Base-by-base conservation (phyloP, 2,113 vertebrate species). In the Reinhardtius hippoglossoides region DNA sequence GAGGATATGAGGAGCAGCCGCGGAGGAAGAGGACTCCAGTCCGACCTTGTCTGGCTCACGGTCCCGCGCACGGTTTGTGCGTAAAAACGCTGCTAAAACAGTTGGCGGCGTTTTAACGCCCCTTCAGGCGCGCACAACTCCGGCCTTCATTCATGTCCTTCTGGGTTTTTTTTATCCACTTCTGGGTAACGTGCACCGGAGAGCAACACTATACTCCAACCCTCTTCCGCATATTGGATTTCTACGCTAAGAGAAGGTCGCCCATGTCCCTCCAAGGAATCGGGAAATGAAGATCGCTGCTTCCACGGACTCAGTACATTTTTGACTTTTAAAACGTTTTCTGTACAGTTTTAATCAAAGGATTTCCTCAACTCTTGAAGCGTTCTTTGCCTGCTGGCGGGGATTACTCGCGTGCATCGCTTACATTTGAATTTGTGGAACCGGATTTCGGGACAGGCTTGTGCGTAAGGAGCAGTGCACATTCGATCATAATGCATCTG, bases 211-310 rank as follows among this genome's bases (percentile, higher is more conserved):
- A 9, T 2, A 77, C 88, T 87, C 76, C 76, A 81, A 71, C 80
- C 83, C 88, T 93, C 93, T 94, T 94, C 92, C 93, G 93, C 92
- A 87, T 92, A 84, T 85, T 90, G 83, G 87, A 90, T 91, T 89
- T 89, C 85, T 78, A 65, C 85, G 89, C 84, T 84, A 78, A 84
- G 65, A 86, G 81, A 84, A 87, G 84, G 81, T 86, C 86, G 81
- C 83, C 82, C 71, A 7, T 62, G 82, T 83, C 64, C 60, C 78
- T 75, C 31, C 59, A 83, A 91, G 83, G 91, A 83, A 84, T 67
- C 79, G 83, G 82, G 76, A 84, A 75, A 86, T 66, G 80, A 86
- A 76, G 57, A 74, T 74, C 69, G 77, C 82, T 77, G 80, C 81
- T 74, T 21, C 54, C 62, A 54, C 74, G 67, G 81, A 79, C 46